phyloP scores from a whole-genome alignment of 2,888 invertebrate genomes.

The Chironomus riparius region DNA sequence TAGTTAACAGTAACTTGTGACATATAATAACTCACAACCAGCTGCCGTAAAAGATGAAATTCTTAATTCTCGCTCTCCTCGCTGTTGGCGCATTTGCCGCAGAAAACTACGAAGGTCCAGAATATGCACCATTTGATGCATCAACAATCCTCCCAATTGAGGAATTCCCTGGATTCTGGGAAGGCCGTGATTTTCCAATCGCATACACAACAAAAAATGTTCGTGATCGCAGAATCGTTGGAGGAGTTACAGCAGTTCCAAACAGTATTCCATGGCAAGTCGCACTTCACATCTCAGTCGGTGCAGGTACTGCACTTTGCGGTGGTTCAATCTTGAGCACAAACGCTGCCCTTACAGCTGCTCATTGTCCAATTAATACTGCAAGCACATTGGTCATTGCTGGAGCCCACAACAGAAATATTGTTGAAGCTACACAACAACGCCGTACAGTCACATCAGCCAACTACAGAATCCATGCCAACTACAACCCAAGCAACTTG shows the following conservation, averaged over 20 bases:
- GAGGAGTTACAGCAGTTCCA: neutral
- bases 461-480: neutral
- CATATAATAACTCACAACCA: too few relatives aligned
- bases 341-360: slow-evolving; percentile 30
- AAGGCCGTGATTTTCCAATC: neutral
- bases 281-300: slow-evolving; percentile 1
- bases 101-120: slow-evolving; percentile 8
- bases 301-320: slow-evolving; percentile 31
- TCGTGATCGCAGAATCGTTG: neutral
- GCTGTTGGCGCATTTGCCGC: neutral
- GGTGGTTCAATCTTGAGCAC: slow-evolving; percentile 35
- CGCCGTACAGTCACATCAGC: neutral
- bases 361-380: slow-evolving; percentile 36
- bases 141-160: slow-evolving; percentile 10
- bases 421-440: slow-evolving; percentile 14
- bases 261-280: slow-evolving; percentile 12
- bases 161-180: slow-evolving; percentile 23
- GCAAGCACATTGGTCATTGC: neutral
- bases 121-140: neutral
- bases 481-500: slow-evolving; percentile 32
- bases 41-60: neutral
- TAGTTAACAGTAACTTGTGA: neutral
- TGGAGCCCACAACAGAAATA: slow-evolving; percentile 6
- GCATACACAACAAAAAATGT: neutral
- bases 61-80: neutral